Percentiles rank a stretch among this genome's conserved stretches.
Conservation (phyloP, 2,888 invertebrate genomes). For the Pammene fasciana region DNA sequence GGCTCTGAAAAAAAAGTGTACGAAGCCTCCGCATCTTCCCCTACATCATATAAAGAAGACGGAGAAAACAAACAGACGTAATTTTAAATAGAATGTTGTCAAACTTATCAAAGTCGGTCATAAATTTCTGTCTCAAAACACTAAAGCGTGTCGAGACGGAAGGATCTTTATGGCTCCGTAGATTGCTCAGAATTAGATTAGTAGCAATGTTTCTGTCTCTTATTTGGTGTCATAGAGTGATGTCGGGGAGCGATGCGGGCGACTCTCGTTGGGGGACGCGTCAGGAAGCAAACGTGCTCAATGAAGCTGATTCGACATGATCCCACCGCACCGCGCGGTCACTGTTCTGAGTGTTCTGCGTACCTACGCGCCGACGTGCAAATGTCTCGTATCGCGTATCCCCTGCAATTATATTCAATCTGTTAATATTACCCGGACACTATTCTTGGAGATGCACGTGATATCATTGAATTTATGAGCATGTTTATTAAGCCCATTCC, state of each 20-base stretch:
- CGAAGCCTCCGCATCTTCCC: too few species aligned
- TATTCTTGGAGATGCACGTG: constrained; percentile 41
- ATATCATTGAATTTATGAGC: constrained; percentile 41
- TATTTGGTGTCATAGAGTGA: constrained; percentile 45
- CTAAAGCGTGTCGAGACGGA: constrained; percentile 31
- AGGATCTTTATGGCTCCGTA: constrained; percentile 32
- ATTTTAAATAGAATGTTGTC: constrained; percentile 12
- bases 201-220: constrained; percentile 37
- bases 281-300: constrained; percentile 76
- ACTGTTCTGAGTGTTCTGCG: constrained; percentile 81
- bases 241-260: constrained; percentile 53
- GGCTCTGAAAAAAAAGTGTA: too few species aligned
- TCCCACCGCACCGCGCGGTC: constrained; percentile 68
- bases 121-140: constrained; percentile 21
- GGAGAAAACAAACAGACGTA: constrained; percentile 2
- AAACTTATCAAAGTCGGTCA: constrained; percentile 26
- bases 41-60: not conserved
- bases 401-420: constrained; percentile 40
- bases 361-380: constrained; percentile 53
- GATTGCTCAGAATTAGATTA: constrained; percentile 36
- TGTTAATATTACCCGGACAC: constrained; percentile 40
- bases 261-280: constrained; percentile 70
- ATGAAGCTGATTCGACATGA: constrained; percentile 74
- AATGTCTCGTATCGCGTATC: constrained; percentile 38
- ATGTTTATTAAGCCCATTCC: constrained; percentile 35